Conservation (phyloP, 2,797 vertebrate species). For the Sorex maritimensis region DNA sequence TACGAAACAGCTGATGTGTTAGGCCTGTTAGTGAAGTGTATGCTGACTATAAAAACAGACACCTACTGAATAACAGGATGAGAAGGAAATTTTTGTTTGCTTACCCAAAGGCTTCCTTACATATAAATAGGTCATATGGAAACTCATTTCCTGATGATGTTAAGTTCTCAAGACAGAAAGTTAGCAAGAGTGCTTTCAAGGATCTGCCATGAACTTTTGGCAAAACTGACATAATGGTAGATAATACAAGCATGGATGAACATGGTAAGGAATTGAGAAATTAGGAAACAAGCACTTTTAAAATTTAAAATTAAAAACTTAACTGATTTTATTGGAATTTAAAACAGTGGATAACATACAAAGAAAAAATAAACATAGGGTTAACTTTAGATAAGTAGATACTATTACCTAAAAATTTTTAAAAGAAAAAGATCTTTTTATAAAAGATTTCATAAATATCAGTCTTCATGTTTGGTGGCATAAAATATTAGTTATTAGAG, state of each 20-base stretch:
- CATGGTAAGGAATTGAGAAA: neutral
- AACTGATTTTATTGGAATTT: constrained; percentile 38
- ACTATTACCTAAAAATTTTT: constrained; percentile 25
- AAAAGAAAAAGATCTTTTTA: constrained; percentile 10
- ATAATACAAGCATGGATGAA: neutral
- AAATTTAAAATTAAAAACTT: constrained; percentile 36
- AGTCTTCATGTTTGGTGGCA: neutral
- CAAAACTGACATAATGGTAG: neutral
- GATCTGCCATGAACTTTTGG: neutral
- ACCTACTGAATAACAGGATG: constrained; percentile 63
- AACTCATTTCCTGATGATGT: constrained; percentile 51
- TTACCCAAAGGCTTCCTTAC: constrained; percentile 62
- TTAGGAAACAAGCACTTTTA: neutral
- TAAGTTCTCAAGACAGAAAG: neutral
- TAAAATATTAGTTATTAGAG: constrained; percentile 7
- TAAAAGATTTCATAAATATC: constrained; percentile 20
- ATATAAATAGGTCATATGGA: constrained; percentile 51
- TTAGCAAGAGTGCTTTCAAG: neutral
- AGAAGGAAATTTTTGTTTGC: constrained; percentile 39
- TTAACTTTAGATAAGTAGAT: neutral
- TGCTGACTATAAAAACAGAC: constrained; percentile 50
- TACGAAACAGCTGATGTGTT: neutral
- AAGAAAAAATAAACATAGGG: constrained; percentile 27
- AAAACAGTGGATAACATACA: constrained; percentile 13
- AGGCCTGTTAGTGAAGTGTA: neutral